phyloP scores from a whole-genome alignment of 2,888 invertebrate genomes.

The Torymus auratus region DNA sequence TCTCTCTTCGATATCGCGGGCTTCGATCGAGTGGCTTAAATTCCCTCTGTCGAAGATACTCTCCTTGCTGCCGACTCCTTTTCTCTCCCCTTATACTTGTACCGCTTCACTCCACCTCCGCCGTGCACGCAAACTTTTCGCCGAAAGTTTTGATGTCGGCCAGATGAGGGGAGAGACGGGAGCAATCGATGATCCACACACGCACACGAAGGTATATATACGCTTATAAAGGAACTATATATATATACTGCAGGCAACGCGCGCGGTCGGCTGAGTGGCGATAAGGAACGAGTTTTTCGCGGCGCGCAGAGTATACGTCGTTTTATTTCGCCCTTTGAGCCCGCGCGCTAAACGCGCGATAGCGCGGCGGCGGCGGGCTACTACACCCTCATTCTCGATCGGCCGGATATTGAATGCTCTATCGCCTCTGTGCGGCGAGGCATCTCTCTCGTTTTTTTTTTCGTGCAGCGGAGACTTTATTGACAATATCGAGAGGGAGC shows the following conservation, averaged over 20 bases:
- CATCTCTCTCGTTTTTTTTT: neutral
- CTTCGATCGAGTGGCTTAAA: conserved; percentile 45
- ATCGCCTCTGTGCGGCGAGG: conserved; percentile 28
- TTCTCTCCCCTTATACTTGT: neutral
- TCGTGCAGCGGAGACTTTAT: neutral
- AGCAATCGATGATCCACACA: conserved; percentile 43
- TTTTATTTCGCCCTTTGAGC: conserved; percentile 45
- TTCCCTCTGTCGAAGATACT: neutral
- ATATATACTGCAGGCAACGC: conserved; percentile 3
- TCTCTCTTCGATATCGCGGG: conserved; percentile 23
- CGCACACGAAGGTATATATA: neutral
- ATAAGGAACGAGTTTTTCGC: conserved; percentile 28
- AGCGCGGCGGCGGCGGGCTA: no score
- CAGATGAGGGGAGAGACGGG: neutral
- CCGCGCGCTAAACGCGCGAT: conserved; percentile 14
- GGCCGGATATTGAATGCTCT: conserved; percentile 53
- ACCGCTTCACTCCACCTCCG: neutral
- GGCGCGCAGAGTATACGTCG: neutral
- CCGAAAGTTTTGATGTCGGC: conserved; percentile 38
- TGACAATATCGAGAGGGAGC: neutral
- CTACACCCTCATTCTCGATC: neutral
- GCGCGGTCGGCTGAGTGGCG: neutral
- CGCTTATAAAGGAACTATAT: conserved; percentile 16
- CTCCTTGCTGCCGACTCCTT: no score
- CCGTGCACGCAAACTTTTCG: conserved; percentile 29